Evolutionary conservation across 1,140 invertebrate species (phyloP).

Genomic region (Bombus difficillimus): DNA sequence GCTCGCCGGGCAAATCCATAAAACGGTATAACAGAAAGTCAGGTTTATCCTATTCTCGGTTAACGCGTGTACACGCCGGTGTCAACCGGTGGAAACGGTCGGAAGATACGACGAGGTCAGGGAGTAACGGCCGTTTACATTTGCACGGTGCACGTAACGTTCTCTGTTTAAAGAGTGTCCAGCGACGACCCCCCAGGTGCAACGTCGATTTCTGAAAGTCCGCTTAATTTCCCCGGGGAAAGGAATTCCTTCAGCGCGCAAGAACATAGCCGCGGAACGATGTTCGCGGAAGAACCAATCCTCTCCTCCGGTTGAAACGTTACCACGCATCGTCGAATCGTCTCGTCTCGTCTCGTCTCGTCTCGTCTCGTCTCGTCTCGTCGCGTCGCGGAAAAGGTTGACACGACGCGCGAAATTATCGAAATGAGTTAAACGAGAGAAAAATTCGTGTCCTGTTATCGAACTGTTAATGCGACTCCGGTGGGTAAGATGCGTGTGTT

Average conservation of each 20-base stretch:
- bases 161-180: conserved; percentile 63
- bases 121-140: conserved; percentile 69
- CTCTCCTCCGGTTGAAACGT: not conserved
- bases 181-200: conserved; percentile 67
- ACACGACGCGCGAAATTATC: conserved; percentile 37
- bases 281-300: not conserved
- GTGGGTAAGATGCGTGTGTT: conserved; percentile 34
- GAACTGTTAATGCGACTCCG: conserved; percentile 44
- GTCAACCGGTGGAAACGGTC: conserved; percentile 62
- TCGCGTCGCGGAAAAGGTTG: not conserved
- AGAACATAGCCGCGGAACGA: conserved; percentile 36
- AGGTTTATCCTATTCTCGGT: conserved; percentile 69
- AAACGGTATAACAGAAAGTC: conserved; percentile 65
- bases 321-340: not conserved
- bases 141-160: conserved; percentile 64
- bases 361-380: too few species aligned
- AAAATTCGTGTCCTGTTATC: conserved; percentile 61
- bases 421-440: conserved; percentile 52
- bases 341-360: too few species aligned
- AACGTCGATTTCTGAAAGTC: conserved; percentile 64
- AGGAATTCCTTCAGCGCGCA: conserved; percentile 60
- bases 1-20: conserved; percentile 65
- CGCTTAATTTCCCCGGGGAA: conserved; percentile 60
- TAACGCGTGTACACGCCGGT: conserved; percentile 50
- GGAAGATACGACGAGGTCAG: conserved; percentile 69